Evolutionary conservation across 2,888 invertebrate genomes (phyloP), one percentile per base, ranked within the genome.

Genomic region (Lymantria dispar): DNA sequence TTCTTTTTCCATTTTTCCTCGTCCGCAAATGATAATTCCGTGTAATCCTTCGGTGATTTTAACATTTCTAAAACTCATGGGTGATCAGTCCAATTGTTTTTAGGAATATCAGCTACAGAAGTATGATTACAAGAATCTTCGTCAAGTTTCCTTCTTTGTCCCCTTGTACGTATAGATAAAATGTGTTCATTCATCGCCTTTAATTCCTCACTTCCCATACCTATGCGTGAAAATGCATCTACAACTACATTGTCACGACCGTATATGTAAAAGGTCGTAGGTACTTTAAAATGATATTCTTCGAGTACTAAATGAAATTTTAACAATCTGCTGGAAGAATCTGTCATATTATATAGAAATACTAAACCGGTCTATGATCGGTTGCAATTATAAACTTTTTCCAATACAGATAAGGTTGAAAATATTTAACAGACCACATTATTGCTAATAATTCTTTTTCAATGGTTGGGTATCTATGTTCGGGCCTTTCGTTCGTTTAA

Each of bases 341-440:
- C 39, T 39, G 8, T 39, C n/a, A 39, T 7, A 5, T 14, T 14
- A 7, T 11, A 13, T 39, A 39, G 13, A 12, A 7, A 39, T 12
- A 14, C n/a, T 8, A 39, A 14, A n/a, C n/a, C 7, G 39, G 39
- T 41, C 44, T 51, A 38, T 57, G 57, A 15, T 60, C 60, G 0
- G 54, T 58, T 9, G 15, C 9, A 9, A 58, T 53, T 22, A 3
- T 52, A 39, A 56, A 56, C 12, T 45, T 45, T 38, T 46, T 38
- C 13, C 56, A 57, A 47, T 50, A 58, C 9, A 58, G 7, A 49
- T 62, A 59, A 0, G 54, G 58, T 14, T 58, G 13, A 47, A 60
- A 56, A 39, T 57, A 44, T 40, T 52, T 57, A 9, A 56, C 46
- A 22, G 36, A 10, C 57, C 57, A 60, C 5, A 55, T 46, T 15